phyloP scores from a whole-genome alignment of 2,888 invertebrate genomes.

The Orchesellides sinensis region DNA sequence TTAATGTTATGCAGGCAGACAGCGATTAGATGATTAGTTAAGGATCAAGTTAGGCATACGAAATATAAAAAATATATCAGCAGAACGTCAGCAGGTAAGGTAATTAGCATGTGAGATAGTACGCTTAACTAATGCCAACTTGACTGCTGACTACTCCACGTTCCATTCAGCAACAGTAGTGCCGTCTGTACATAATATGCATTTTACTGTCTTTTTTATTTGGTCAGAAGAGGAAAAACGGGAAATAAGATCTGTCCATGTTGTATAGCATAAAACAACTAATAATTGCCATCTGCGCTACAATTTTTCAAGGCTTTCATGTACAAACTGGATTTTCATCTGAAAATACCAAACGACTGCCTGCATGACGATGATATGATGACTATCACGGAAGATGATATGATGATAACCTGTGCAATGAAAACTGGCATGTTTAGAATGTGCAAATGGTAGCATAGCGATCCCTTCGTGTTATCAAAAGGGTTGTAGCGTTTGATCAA shows the following conservation, averaged over 20 bases:
- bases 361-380: constrained; percentile 1
- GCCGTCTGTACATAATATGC: too few relatives aligned
- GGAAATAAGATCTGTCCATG: constrained; percentile 6
- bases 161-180: too few relatives aligned
- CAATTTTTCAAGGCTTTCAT: constrained; percentile 20
- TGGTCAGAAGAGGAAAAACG: neutral
- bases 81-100: neutral
- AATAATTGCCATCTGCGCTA: constrained; percentile 25
- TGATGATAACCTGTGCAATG: neutral
- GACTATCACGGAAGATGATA: neutral
- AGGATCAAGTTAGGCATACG: neutral
- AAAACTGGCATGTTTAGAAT: neutral
- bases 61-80: too few relatives aligned
- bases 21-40: neutral
- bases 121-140: too few relatives aligned
- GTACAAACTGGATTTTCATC: constrained; percentile 41
- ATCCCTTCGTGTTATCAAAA: too few relatives aligned
- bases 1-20: too few relatives aligned
- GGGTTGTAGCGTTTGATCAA: too few relatives aligned
- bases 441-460: constrained; percentile 4
- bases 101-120: neutral
- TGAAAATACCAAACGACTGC: neutral
- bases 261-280: neutral
- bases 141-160: too few relatives aligned
- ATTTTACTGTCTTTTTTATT: neutral